Evolutionary conservation across 2,113 vertebrate species (phyloP).

Genomic region (Notechis scutatus): DNA sequence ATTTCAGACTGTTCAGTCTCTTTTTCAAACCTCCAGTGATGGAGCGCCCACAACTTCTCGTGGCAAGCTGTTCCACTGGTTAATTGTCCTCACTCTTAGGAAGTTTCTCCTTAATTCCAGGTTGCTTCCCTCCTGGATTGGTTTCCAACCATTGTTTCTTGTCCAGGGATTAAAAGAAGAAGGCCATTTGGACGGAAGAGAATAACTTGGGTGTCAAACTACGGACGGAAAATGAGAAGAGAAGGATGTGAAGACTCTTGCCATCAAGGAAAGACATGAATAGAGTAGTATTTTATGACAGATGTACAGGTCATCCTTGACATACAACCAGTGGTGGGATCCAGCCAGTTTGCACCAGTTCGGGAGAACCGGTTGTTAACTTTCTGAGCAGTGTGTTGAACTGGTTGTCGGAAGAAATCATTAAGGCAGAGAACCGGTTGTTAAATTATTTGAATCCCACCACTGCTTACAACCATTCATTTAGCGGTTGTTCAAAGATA

Average conservation of each 20-base stretch:
- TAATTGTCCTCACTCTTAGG: neutral
- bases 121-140: neutral
- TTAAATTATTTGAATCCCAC: too few species aligned
- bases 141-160: neutral
- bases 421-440: too few species aligned
- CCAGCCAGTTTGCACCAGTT: too few species aligned
- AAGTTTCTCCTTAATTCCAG: neutral
- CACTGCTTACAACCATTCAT: too few species aligned
- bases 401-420: too few species aligned
- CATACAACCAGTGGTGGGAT: too few species aligned
- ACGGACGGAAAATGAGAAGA: neutral
- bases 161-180: neutral
- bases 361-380: too few species aligned
- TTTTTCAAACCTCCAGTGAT: neutral
- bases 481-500: too few species aligned
- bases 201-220: neutral
- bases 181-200: neutral
- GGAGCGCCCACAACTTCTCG: neutral
- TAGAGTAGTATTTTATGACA: neutral
- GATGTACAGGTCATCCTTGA: too few species aligned
- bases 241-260: neutral
- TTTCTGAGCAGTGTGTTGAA: too few species aligned
- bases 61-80: neutral
- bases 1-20: neutral
- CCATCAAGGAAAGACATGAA: neutral